Percentiles rank a stretch among this genome's conserved stretches.
phyloP scores from a whole-genome alignment of 2,888 invertebrate species.

The Diadromus collaris region DNA sequence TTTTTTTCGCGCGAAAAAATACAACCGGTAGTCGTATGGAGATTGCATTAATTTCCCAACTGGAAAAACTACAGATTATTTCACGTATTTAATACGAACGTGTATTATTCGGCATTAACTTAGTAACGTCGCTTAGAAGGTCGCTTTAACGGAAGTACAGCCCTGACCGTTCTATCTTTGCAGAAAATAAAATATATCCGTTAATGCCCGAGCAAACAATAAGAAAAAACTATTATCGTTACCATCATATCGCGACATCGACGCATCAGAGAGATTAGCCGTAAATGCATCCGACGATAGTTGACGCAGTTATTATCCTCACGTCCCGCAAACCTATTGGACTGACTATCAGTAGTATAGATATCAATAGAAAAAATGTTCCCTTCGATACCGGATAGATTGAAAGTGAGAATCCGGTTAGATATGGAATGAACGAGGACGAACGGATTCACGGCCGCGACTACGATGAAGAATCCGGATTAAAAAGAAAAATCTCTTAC shows the following conservation, averaged over 20 bases:
- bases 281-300: conserved; percentile 11
- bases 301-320: conserved; percentile 25
- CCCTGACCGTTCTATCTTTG: conserved; percentile 16
- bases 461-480: conserved; percentile 55
- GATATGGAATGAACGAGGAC: conserved; percentile 43
- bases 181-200: neutral
- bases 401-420: conserved; percentile 20
- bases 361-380: neutral
- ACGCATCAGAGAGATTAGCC: conserved; percentile 12
- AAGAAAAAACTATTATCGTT: conserved; percentile 10
- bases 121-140: neutral
- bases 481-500: conserved; percentile 8
- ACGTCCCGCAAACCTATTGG: conserved; percentile 30
- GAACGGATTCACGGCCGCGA: conserved; percentile 55
- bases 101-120: neutral
- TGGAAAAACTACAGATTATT: neutral
- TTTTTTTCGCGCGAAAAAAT: neutral
- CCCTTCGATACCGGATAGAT: neutral
- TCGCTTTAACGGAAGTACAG: neutral
- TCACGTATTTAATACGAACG: neutral
- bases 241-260: conserved; percentile 36
- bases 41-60: neutral
- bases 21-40: neutral
- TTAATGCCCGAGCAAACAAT: conserved; percentile 31
- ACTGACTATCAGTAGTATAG: neutral